phyloP scores from a whole-genome alignment of 35 echinoderm and acorn worm species.

The Holothuria glaberrima region DNA sequence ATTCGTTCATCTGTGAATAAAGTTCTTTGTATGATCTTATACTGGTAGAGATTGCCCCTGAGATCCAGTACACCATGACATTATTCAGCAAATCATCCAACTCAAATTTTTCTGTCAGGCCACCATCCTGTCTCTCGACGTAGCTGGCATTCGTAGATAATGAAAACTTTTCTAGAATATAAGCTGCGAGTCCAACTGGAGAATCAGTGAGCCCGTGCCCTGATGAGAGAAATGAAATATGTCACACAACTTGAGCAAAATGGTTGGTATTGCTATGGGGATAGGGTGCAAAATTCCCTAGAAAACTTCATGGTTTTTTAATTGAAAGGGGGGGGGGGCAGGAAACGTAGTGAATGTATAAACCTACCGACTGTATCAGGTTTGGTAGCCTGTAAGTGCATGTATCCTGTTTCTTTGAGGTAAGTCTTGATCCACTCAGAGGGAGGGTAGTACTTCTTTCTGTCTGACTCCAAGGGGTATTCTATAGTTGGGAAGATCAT shows the following conservation, averaged over 20 bases:
- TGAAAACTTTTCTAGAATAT: conserved; percentile 84
- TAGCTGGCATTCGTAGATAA: conserved; percentile 35
- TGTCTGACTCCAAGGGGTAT: conserved; percentile 36
- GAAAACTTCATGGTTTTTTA: too few species aligned
- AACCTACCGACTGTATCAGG: conserved; percentile 81
- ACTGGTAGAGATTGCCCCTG: conserved; percentile 40
- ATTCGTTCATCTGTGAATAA: background rate
- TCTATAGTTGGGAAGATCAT: conserved; percentile 59
- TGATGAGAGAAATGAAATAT: background rate
- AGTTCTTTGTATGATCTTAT: conserved; percentile 68
- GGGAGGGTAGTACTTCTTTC: conserved; percentile 57
- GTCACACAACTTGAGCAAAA: too few species aligned
- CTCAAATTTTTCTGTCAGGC: conserved; percentile 37
- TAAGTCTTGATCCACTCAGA: background rate
- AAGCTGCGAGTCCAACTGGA: conserved; percentile 78
- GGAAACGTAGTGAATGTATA: background rate
- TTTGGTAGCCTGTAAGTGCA: conserved; percentile 89
- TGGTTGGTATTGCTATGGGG: too few species aligned
- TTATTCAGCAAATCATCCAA: conserved; percentile 67
- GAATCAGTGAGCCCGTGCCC: conserved; percentile 73
- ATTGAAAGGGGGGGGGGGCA: too few species aligned
- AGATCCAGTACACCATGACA: conserved; percentile 70
- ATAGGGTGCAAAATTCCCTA: too few species aligned
- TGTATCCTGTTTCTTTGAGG: conserved; percentile 73
- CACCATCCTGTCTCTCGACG: conserved; percentile 49